A percentile compares a stretch with the other conserved stretches of the same genome.
phyloP scores from a whole-genome alignment of 2,113 vertebrate genomes.

The Melanerpes aurifrons region DNA sequence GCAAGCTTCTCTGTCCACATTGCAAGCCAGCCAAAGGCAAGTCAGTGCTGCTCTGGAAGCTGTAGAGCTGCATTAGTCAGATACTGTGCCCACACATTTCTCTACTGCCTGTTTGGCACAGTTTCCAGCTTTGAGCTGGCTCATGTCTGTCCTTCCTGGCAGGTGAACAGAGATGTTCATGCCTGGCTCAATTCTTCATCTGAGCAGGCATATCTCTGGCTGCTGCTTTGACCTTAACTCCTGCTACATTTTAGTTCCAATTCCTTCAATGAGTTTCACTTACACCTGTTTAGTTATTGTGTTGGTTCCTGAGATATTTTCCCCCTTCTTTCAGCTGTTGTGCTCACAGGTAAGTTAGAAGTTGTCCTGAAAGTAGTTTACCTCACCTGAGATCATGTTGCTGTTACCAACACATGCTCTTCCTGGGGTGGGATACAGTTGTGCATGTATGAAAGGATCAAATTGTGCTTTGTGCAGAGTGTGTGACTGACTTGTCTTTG shows the following conservation, averaged over 20 bases:
- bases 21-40: not conserved
- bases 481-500: rapidly evolving
- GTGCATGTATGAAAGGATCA: not conserved
- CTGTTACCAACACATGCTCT: rapidly evolving
- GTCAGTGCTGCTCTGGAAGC: not conserved
- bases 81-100: not conserved
- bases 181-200: not conserved
- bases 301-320: not conserved
- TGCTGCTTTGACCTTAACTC: not conserved
- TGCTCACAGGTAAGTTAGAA: not conserved
- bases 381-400: not conserved
- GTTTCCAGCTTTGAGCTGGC: not conserved
- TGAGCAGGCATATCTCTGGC: not conserved
- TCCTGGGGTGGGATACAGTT: too few relatives aligned
- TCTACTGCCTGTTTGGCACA: not conserved
- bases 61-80: not conserved
- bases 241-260: not conserved
- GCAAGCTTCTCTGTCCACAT: not conserved
- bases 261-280: not conserved
- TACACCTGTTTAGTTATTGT: not conserved
- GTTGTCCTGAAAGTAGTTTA: not conserved
- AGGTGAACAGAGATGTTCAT: not conserved
- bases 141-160: not conserved
- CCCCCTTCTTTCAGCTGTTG: not conserved
- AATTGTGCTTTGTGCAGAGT: not conserved